These are phyloP conservation scores for Drosophila fulvimacula DNA, from an alignment of 2,888 invertebrate species.

Conservation along the genomic window DNA sequence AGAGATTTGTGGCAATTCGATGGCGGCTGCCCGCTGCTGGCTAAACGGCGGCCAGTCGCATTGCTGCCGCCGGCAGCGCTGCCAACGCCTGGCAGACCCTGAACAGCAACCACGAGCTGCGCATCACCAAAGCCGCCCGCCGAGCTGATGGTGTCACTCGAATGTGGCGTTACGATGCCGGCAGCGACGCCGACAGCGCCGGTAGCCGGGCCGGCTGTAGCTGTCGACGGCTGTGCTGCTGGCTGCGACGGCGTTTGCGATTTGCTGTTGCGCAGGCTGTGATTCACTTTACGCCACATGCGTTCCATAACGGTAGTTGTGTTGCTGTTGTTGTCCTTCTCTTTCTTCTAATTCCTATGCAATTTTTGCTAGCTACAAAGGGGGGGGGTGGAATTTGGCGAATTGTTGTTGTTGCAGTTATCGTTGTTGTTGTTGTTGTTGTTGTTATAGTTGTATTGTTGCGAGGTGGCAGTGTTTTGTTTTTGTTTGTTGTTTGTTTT, in stretches of 20 bases:
- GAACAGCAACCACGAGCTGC: slow-evolving; percentile 82
- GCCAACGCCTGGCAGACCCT: slow-evolving; percentile 53
- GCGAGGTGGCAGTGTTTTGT: slow-evolving; percentile 60
- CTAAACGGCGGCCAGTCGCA: slow-evolving; percentile 83
- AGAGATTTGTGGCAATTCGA: slow-evolving; percentile 80
- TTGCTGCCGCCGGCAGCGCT: slow-evolving; percentile 75
- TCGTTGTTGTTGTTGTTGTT: slow-evolving; percentile 22
- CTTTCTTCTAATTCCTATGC: slow-evolving; percentile 19
- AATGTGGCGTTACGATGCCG: slow-evolving; percentile 70
- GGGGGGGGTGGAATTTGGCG: slow-evolving; percentile 13
- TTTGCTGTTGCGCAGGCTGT: slow-evolving; percentile 82
- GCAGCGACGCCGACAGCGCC: slow-evolving; percentile 22
- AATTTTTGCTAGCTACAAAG: slow-evolving; percentile 52
- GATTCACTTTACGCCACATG: slow-evolving; percentile 85
- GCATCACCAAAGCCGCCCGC: slow-evolving; percentile 84
- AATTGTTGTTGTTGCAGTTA: slow-evolving; percentile 11
- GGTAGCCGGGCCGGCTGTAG: slow-evolving; percentile 14
- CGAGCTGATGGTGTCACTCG: slow-evolving; percentile 83
- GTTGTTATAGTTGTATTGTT: slow-evolving; percentile 55
- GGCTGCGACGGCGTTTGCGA: slow-evolving; percentile 40
- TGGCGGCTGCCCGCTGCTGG: slow-evolving; percentile 72
- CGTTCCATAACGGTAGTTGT: slow-evolving; percentile 80
- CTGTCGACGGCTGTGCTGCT: slow-evolving; percentile 19
- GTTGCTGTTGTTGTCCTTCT: neutral
- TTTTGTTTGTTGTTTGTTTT: slow-evolving; percentile 2